phyloP scores from a whole-genome alignment of 1,140 invertebrate species.

The Drosophila subobscura region DNA sequence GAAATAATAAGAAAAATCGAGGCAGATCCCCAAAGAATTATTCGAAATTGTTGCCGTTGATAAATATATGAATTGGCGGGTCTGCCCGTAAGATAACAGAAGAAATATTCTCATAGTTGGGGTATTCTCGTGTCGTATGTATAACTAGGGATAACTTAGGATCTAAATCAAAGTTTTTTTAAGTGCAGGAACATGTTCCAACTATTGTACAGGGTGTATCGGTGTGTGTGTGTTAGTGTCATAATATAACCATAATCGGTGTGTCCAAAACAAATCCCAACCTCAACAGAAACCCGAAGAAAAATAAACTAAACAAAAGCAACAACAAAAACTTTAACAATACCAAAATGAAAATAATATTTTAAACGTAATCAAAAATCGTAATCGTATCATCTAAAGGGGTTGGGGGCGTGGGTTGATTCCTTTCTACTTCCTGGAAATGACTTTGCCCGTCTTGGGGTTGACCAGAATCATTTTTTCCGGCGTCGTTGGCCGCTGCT shows the following conservation, averaged over 20 bases:
- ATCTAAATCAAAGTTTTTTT: constrained; percentile 42
- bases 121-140: not conserved
- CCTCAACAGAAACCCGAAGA: constrained; percentile 43
- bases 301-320: constrained; percentile 41
- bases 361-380: constrained; percentile 34
- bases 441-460: constrained; percentile 82
- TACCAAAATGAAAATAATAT: constrained; percentile 48
- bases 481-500: constrained; percentile 41
- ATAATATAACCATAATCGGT: constrained; percentile 62
- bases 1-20: constrained; percentile 3
- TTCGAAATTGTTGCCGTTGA: constrained; percentile 32
- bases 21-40: constrained; percentile 19
- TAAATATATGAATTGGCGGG: constrained; percentile 30
- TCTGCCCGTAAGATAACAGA: too few species aligned
- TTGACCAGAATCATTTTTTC: constrained; percentile 82
- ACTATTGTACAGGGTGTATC: constrained; percentile 21
- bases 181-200: constrained; percentile 77
- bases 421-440: constrained; percentile 63
- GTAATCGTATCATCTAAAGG: constrained; percentile 7
- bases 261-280: constrained; percentile 59
- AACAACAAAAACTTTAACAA: constrained; percentile 72
- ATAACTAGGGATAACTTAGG: constrained; percentile 41
- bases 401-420: constrained; percentile 5
- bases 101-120: too few species aligned
- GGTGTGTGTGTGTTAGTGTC: constrained; percentile 61